Base-by-base conservation (phyloP, 2,113 vertebrate genomes). In the Polyodon spathula region DNA sequence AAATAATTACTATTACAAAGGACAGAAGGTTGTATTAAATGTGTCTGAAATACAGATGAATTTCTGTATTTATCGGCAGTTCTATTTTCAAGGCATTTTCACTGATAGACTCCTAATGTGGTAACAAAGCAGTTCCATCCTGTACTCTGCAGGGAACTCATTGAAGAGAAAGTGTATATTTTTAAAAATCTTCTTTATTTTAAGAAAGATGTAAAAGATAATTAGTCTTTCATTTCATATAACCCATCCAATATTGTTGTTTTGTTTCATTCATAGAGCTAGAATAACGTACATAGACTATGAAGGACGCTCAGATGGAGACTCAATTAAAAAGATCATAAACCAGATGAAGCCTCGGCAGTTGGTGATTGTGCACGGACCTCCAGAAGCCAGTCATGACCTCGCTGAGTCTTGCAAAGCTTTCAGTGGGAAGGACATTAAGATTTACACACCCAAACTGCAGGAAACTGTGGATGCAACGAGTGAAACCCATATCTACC, bases 281-380 rank as follows among this genome's bases (percentile, higher is more conserved):
- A 89, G 93, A 64, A 81, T 99, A 62, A 91, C 92, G 0, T 98
- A 98, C 66, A 99, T 99, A 63, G 96, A 99, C 79, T 99, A 99
- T 5, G 96, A 99, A 81, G 96, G 96, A 42, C 94, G 96, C 50
- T 99, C 96, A 6, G 96, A 99, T 16, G 96, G 96, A 0, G 96
- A 99, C 74, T 98, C 95, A 66, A 97, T 98, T 78, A 99, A 98
- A 73, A 99, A 99, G 84, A 98, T 99, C 43, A 98, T 99, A 66
- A 97, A 97, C 77, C 96, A 98, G 77, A 98, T 99, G 96, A 97
- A 95, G 60, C 96, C 96, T 14, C 83, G 96, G 7, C 95, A 99
- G 76, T 73, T 99, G 62, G 73, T 97, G 51, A 97, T 99, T 40
- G 92, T 99, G 44, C 94, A 90, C 1, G 95, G 96, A n/a, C 92